phyloP scores from a whole-genome alignment of 1,140 invertebrate genomes.

The Xylocopa sonorina region DNA sequence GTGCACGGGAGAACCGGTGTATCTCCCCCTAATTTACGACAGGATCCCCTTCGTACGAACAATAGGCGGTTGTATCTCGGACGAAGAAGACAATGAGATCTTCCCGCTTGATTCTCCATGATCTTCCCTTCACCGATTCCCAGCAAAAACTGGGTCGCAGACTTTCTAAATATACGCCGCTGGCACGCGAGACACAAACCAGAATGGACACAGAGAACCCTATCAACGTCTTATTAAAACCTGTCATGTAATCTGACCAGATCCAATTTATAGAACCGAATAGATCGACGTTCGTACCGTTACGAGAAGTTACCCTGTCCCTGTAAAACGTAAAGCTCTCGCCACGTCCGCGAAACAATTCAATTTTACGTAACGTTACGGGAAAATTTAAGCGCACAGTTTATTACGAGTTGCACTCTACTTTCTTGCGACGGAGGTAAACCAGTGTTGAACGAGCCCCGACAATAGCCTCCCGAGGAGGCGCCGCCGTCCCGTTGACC shows the following conservation, averaged over 20 bases:
- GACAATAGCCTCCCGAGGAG: background rate
- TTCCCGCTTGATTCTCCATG: no score
- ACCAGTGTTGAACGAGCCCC: no score
- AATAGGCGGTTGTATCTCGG: background rate
- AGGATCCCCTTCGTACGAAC: background rate
- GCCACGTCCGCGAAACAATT: no score
- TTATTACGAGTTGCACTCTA: no score
- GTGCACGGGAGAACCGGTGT: background rate
- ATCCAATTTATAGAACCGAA: conserved; percentile 2
- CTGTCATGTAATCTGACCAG: background rate
- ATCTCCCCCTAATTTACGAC: background rate
- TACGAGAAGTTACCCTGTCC: no score
- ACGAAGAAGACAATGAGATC: background rate
- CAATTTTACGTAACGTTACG: no score
- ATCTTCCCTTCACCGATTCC: no score
- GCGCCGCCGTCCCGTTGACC: background rate
- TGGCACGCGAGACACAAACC: background rate
- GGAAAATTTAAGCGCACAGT: no score
- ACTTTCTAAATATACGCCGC: no score
- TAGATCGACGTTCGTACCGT: background rate
- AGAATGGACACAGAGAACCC: background rate
- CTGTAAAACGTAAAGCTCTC: no score
- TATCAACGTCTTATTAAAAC: conserved; percentile 1
- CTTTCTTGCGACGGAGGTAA: no score
- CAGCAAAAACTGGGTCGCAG: no score